Evolutionary conservation across 1,140 invertebrate species (phyloP).

Genomic region (Cepaea nemoralis): DNA sequence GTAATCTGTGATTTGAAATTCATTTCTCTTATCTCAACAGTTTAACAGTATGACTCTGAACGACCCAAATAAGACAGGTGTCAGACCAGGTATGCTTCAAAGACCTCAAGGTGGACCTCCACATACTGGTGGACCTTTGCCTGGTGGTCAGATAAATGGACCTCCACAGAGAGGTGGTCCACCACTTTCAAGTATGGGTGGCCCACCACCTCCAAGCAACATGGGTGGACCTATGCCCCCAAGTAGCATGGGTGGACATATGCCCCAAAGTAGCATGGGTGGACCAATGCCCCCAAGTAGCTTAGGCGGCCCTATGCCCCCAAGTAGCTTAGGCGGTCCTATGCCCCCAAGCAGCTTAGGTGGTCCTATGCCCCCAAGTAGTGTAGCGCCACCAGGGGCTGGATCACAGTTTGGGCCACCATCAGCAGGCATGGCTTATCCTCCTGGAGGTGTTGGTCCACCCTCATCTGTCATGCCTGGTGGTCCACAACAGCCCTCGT

Average conservation of each 20-base stretch:
- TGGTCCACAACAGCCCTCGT: slow-evolving; percentile 17
- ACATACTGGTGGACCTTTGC: slow-evolving; percentile 36
- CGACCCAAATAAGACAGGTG: slow-evolving; percentile 21
- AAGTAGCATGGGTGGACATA: slow-evolving; percentile 28
- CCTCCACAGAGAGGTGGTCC: neutral
- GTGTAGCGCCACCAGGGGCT: slow-evolving; percentile 17
- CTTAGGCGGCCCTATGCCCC: slow-evolving; percentile 4
- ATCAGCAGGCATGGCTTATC: neutral
- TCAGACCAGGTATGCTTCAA: slow-evolving; percentile 18
- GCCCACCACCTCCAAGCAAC: slow-evolving; percentile 37
- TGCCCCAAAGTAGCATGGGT: neutral
- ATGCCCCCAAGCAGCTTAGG: slow-evolving; percentile 23
- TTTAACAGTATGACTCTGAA: slow-evolving; percentile 37
- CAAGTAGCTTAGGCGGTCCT: neutral
- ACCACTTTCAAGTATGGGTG: slow-evolving; percentile 20
- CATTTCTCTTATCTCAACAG: slow-evolving; percentile 33
- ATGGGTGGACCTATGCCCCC: slow-evolving; percentile 34
- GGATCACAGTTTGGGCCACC: neutral
- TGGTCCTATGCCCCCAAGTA: slow-evolving; percentile 37
- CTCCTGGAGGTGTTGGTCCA: slow-evolving; percentile 27
- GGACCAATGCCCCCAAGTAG: slow-evolving; percentile 16
- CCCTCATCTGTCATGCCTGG: slow-evolving; percentile 21
- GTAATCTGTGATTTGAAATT: too few relatives aligned
- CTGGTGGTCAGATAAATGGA: slow-evolving; percentile 16
- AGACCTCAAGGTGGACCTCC: slow-evolving; percentile 24